Conservation (phyloP, 2,797 vertebrate species). For the Coreius guichenoti region DNA sequence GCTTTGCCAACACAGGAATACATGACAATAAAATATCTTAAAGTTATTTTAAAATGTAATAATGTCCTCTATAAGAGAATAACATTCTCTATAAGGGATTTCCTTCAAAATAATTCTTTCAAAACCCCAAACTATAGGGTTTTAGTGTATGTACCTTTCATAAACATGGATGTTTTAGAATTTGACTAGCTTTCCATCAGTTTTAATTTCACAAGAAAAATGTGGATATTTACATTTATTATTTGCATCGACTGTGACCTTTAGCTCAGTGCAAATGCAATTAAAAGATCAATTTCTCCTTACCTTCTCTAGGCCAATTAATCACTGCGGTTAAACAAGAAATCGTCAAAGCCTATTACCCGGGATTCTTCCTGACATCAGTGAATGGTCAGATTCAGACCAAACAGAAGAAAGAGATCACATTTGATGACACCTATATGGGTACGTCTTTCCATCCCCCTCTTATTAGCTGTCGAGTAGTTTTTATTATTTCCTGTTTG, state of each 20-base stretch:
- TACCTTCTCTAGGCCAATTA: slow-evolving; percentile 83
- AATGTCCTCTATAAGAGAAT: too few species aligned
- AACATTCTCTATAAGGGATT: background rate
- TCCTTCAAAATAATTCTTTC: background rate
- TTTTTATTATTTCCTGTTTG: background rate
- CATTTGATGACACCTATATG: slow-evolving; percentile 89
- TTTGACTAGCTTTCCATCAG: background rate
- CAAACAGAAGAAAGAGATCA: slow-evolving; percentile 72
- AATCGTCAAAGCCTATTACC: slow-evolving; percentile 83
- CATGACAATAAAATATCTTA: background rate
- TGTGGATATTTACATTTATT: background rate
- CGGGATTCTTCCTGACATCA: slow-evolving; percentile 84
- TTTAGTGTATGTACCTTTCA: background rate
- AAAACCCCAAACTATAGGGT: background rate
- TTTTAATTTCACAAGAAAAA: background rate
- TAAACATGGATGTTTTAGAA: background rate
- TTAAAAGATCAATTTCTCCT: background rate
- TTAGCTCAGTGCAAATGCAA: slow-evolving; percentile 3
- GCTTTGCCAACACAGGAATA: background rate
- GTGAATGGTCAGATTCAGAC: slow-evolving; percentile 86
- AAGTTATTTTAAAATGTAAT: background rate
- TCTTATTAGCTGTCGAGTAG: background rate
- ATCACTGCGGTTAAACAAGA: slow-evolving; percentile 87
- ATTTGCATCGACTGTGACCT: slow-evolving; percentile 3
- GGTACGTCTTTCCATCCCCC: slow-evolving; percentile 70